Percentiles rank a stretch among this genome's conserved stretches.
Conservation (phyloP, 2,888 invertebrate genomes). For the Formica aserva region DNA sequence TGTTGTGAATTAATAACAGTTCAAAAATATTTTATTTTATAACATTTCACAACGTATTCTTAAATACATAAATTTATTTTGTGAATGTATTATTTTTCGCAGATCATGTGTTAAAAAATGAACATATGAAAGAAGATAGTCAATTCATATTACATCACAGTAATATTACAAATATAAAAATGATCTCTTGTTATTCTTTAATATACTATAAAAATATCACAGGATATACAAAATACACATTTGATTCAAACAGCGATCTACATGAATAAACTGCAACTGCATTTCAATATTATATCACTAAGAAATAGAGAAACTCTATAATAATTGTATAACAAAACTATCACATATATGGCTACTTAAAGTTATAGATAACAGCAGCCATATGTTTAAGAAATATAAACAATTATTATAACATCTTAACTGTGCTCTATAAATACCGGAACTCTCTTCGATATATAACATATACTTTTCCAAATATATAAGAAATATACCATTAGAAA, state of each 20-base stretch:
- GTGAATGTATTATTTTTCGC: background rate
- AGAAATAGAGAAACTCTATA: background rate
- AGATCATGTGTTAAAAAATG: background rate
- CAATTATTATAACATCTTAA: background rate
- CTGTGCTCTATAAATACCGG: background rate
- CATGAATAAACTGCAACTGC: background rate
- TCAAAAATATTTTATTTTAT: background rate
- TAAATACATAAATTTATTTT: constrained; percentile 16
- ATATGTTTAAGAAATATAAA: background rate
- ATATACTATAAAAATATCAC: background rate
- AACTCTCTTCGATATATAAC: background rate
- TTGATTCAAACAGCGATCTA: background rate
- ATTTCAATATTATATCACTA: background rate
- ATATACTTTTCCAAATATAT: background rate
- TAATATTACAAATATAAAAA: constrained; percentile 5
- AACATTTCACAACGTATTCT: background rate
- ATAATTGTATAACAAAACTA: background rate
- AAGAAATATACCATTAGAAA: constrained; percentile 5
- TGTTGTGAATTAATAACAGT: background rate
- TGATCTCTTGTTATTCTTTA: background rate
- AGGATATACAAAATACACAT: background rate
- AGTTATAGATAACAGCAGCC: background rate
- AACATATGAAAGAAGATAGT: background rate
- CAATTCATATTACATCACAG: background rate
- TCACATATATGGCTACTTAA: background rate